Evolutionary conservation across 2,797 vertebrate genomes (phyloP), one percentile per base, ranked within the genome.

Genomic region (Anabacerthia variegaticeps): DNA sequence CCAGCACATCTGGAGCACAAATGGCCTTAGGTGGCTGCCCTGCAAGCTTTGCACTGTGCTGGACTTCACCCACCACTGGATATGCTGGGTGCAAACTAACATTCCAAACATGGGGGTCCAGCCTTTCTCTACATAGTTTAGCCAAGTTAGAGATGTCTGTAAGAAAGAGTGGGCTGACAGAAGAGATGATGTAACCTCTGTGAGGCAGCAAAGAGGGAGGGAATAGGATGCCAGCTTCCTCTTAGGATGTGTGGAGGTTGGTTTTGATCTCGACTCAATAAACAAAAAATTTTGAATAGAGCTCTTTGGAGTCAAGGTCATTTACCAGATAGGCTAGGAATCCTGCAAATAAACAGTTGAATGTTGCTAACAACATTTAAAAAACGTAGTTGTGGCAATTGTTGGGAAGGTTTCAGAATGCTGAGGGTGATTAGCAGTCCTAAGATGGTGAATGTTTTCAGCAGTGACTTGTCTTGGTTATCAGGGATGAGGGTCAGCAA

Each of bases 171-270:
- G 43, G 56, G 27, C 34, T 28, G 18, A 4, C n/a, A 8, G 30
- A 69, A 83, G 61, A 51, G 89, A 32, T 56, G 2, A 24, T 4
- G 2, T 71, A 7, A 34, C n/a, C 39, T 67, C n/a, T 69, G 43
- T 34, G 76, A 79, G 51, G 65, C 51, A 65, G n/a, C 13, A 56
- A 34, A 39, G 22, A 78, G 39, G 24, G 73, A 68, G 32, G 55
- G 28, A 67, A 24, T 21, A 62, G 37, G 59, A 14, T 76, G 18
- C 26, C 23, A 56, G 12, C 48, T 80, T 61, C 59, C 11, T 46
- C 19, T 21, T n/a, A 7, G 0, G 3, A 6, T 5, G 11, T 0
- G 1, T 63, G 4, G 13, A 36, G 52, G 14, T 73, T 52, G 12
- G 3, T 26, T 43, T 88, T 67, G 27, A 26, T 67, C 56, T 65